Evolutionary conservation across 2,888 invertebrate genomes (phyloP), one percentile per base, ranked within the genome.

Genomic region (Ormia ochracea): DNA sequence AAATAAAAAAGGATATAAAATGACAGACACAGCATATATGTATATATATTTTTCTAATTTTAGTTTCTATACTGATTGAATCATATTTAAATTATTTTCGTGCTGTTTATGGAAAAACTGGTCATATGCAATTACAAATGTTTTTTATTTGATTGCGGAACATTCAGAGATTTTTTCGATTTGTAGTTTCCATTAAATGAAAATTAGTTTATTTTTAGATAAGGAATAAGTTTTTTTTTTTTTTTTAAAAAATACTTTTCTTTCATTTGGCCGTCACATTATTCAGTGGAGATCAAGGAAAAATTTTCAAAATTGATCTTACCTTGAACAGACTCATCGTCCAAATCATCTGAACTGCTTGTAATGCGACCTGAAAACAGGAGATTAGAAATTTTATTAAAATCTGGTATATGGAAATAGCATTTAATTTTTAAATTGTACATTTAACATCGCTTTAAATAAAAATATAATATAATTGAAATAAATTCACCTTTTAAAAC

Each of bases 271-370:
- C 21, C 31, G 23, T 63, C 69, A 66, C 75, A 70, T 86, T 85
- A 90, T 85, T 90, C 90, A 85, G 90, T 87, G 82, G 90, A 88
- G 83, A 90, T 86, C 85, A 90, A 85, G 75, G 90, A 89, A 87
- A 90, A 90, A 85, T 89, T 89, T 86, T 90, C 90, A 86, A 90
- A 90, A 84, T 87, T 86, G 78, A 81, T 83, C 89, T 89, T 90
- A 89, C 90, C 90, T 89, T 90, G 90, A 83, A 89, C 87, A 75
- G 89, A 90, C 78, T 90, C 90, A 83, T 90, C 90, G 77, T 90
- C 96, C 85, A 96, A 91, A 90, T 96, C 96, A 89, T 96, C 96
- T 86, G 96, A 95, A 84, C 96, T 96, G 86, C 92, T 93, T 90
- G 94, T 94, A 90, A 95, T 93, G 81, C 95, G 94, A 85, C 93